Conservation (phyloP, 2,113 vertebrate genomes). For the Hemibagrus wyckioides region DNA sequence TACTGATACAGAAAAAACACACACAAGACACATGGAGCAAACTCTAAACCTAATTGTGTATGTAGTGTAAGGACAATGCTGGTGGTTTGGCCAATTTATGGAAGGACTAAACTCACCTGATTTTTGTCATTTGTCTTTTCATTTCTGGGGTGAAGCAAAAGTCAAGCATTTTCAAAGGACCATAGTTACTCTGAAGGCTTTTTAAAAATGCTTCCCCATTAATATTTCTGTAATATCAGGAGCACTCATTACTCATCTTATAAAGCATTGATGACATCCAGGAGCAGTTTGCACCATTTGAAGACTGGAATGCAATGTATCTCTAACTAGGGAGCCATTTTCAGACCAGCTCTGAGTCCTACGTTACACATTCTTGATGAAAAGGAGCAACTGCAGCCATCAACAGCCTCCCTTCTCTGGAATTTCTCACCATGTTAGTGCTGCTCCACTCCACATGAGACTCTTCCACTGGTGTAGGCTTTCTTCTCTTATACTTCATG, state of each 20-base stretch:
- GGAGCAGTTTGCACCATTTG: background rate
- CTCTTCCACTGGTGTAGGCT: constrained; percentile 16
- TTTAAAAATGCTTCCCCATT: background rate
- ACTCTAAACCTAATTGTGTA: background rate
- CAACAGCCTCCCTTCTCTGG: constrained; percentile 15
- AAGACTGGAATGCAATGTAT: background rate
- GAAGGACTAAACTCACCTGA: background rate
- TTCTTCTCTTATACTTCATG: constrained; percentile 16
- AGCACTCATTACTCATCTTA: background rate
- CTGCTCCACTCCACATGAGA: constrained; percentile 14
- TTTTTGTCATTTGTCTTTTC: background rate
- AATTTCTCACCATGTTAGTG: constrained; percentile 38
- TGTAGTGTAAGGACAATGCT: background rate
- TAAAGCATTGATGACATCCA: background rate
- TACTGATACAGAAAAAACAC: background rate
- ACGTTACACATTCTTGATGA: constrained; percentile 19
- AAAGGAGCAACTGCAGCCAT: constrained; percentile 43
- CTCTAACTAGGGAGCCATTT: constrained; percentile 8
- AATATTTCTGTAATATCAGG: background rate
- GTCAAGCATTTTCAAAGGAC: background rate
- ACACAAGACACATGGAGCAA: background rate
- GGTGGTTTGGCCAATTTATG: background rate
- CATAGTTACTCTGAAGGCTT: background rate
- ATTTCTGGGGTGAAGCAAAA: background rate
- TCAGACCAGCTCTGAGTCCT: background rate